A percentile compares a stretch with the other conserved stretches of the same genome.
Conservation (phyloP, 2,113 vertebrate genomes). For the Clupea harengus region DNA sequence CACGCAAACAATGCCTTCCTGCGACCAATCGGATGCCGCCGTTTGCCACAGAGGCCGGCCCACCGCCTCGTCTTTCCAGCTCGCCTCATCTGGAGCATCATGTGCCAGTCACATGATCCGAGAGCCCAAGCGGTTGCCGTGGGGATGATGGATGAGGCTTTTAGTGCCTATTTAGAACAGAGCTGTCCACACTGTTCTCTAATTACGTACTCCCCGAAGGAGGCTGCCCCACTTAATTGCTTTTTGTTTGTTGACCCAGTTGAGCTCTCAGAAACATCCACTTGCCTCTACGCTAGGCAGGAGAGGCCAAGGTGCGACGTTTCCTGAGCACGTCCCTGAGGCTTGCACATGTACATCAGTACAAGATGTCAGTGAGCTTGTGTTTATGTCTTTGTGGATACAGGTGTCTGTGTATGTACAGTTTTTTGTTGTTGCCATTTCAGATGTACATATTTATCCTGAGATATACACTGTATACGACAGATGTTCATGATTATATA, state of each 20-base stretch:
- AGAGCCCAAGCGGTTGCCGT: constrained; percentile 10
- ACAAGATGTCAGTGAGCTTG: neutral
- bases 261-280: constrained; percentile 29
- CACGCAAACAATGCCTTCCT: neutral
- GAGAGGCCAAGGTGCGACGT: constrained; percentile 16
- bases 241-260: constrained; percentile 48
- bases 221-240: constrained; percentile 46
- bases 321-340: constrained; percentile 9
- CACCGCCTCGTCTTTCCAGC: constrained; percentile 3
- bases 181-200: constrained; percentile 43
- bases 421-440: neutral
- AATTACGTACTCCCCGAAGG: constrained; percentile 42
- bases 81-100: constrained; percentile 15
- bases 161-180: constrained; percentile 52
- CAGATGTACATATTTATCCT: neutral
- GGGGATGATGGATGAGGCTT: constrained; percentile 43
- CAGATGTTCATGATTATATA: neutral
- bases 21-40: constrained; percentile 1
- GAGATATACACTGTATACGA: neutral
- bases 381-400: neutral
- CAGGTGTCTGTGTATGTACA: neutral
- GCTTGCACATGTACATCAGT: neutral
- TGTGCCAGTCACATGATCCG: constrained; percentile 36
- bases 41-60: neutral
- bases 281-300: neutral